phyloP scores from a whole-genome alignment of 2,888 invertebrate species.

The Drosophila mimica region DNA sequence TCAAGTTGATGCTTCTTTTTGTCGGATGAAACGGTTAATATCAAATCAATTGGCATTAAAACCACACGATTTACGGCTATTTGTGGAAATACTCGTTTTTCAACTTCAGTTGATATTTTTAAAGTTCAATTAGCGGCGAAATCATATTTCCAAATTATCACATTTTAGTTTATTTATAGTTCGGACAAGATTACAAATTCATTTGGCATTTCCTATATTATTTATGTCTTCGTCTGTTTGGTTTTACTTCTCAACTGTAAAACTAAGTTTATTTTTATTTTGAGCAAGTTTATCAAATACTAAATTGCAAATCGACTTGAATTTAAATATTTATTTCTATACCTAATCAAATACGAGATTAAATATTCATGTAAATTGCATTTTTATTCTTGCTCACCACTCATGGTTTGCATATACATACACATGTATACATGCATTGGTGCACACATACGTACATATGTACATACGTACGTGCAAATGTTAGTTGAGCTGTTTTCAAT shows the following conservation, averaged over 20 bases:
- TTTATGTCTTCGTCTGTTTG: neutral
- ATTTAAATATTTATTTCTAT: conserved; percentile 4
- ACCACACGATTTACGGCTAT: conserved; percentile 5
- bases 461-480: conserved; percentile 47
- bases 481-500: conserved; percentile 75
- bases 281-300: neutral
- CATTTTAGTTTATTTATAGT: conserved; percentile 16
- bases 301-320: conserved; percentile 1
- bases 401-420: conserved; percentile 8
- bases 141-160: conserved; percentile 36
- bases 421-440: neutral
- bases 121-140: conserved; percentile 40
- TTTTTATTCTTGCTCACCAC: conserved; percentile 21
- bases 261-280: neutral
- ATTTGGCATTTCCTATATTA: neutral
- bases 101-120: conserved; percentile 41
- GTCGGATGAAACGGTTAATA: neutral
- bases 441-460: neutral
- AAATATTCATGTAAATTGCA: conserved; percentile 13
- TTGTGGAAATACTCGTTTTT: conserved; percentile 32
- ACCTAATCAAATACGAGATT: conserved; percentile 14
- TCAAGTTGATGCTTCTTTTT: neutral
- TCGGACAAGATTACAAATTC: conserved; percentile 3
- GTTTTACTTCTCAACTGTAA: neutral
- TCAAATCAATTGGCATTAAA: neutral